Evolutionary conservation across 2,113 vertebrate species (phyloP).

Genomic region (Crocuta crocuta): DNA sequence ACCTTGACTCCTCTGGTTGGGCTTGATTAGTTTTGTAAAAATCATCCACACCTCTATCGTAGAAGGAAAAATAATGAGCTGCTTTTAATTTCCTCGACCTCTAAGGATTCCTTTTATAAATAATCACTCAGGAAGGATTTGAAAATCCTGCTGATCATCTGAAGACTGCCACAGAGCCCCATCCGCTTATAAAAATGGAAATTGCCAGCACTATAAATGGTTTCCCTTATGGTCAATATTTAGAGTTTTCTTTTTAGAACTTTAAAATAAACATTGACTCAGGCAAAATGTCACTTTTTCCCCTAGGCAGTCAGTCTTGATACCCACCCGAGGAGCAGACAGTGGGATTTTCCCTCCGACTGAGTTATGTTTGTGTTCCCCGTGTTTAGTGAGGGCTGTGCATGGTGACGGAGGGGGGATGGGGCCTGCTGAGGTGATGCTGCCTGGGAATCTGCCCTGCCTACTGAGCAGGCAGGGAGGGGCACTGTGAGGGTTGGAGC

Average conservation of each 20-base stretch:
- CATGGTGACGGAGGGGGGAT: background rate
- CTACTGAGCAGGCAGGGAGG: background rate
- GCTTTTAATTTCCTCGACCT: conserved; percentile 63
- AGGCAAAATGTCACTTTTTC: background rate
- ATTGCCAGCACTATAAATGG: background rate
- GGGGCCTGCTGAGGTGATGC: no score
- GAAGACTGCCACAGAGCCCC: background rate
- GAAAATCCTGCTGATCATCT: conserved; percentile 48
- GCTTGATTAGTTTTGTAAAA: conserved; percentile 37
- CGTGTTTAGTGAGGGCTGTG: background rate
- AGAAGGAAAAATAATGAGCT: conserved; percentile 71
- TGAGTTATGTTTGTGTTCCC: background rate
- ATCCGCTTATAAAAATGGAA: background rate
- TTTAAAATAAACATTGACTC: conserved; percentile 51
- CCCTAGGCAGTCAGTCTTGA: background rate
- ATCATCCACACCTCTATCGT: conserved; percentile 45
- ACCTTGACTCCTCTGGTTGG: background rate
- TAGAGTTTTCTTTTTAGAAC: conserved; percentile 37
- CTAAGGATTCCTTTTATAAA: conserved; percentile 54
- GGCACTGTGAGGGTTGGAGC: background rate
- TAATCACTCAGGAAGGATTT: conserved; percentile 62
- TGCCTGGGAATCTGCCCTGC: background rate
- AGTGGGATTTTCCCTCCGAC: background rate
- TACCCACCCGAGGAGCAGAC: background rate
- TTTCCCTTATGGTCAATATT: conserved; percentile 57